A percentile compares a stretch with the other conserved stretches of the same genome.
These are phyloP conservation scores for Catonia carolina DNA, from an alignment of 2,888 invertebrate species.

Conservation along the genomic window DNA sequence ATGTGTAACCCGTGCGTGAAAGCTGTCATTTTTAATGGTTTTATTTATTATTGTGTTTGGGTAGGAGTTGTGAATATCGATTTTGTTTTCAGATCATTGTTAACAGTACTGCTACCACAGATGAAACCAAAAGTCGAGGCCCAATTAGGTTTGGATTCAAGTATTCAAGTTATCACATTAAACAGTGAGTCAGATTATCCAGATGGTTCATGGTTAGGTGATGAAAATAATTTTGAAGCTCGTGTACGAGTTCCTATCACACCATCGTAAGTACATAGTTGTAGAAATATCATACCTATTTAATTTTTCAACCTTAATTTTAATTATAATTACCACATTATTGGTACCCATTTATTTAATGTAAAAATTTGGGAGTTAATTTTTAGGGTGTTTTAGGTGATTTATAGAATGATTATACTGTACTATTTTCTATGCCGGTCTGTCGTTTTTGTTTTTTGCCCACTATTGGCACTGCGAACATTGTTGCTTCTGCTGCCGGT, in stretches of 20 bases:
- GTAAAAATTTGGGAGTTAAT: not conserved
- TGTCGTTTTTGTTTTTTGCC: too few relatives aligned
- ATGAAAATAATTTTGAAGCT: constrained; percentile 45
- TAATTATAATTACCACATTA: not conserved
- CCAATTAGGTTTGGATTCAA: constrained; percentile 26
- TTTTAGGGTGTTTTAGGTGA: too few relatives aligned
- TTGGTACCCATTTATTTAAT: not conserved
- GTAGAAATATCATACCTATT: too few relatives aligned
- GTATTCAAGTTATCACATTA: constrained; percentile 36
- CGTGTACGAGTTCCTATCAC: constrained; percentile 45
- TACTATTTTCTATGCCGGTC: too few relatives aligned
- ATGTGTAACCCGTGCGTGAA: too few relatives aligned
- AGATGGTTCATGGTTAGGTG: constrained; percentile 47
- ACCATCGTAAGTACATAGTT: constrained; percentile 40
- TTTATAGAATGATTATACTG: too few relatives aligned
- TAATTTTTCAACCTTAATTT: too few relatives aligned
- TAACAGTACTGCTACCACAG: constrained; percentile 24
- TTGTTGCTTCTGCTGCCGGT: too few relatives aligned
- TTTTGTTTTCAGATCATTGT: not conserved
- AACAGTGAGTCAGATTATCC: constrained; percentile 44
- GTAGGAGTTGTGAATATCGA: too few relatives aligned
- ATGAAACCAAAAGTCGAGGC: constrained; percentile 23
- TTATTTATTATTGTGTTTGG: too few relatives aligned
- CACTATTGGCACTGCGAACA: too few relatives aligned
- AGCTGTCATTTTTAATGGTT: too few relatives aligned